Evolutionary conservation across 2,888 invertebrate genomes (phyloP), one percentile per base, ranked within the genome.

Genomic region (Stenodera caucasica): DNA sequence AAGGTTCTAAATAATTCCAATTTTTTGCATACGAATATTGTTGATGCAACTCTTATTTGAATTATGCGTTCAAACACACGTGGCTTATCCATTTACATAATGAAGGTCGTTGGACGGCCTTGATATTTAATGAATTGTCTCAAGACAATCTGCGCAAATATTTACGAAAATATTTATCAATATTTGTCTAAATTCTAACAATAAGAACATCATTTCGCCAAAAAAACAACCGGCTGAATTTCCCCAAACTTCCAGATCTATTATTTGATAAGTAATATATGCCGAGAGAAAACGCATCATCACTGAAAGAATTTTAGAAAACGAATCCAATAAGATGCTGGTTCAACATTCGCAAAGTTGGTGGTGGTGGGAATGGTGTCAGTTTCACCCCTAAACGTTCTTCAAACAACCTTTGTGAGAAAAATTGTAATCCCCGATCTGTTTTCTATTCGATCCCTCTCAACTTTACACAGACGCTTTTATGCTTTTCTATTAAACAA

Each of bases 51-150:
- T 53, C 21, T 26, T 52, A 29, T 53, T 50, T 61, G 53, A 45
- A 53, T 45, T 29, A 7, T 45, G n/a, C n/a, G 49, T 50, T 29
- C 49, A 37, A 54, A 54, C 61, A 58, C 61, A 61, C 61, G 61
- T 61, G 57, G 35, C 30, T 58, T 55, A 52, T 61, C 61, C 61
- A 58, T 61, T 61, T 61, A 18, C 54, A 32, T 40, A 50, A 61
- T 61, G 61, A 55, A 61, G 61, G 61, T 51, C 61, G 45, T 35
- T 29, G 14, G 9, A 29, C n/a, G 23, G 30, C 61, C 58, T 61
- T 55, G 55, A 29, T 45, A 35, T 33, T n/a, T n/a, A n/a, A n/a
- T n/a, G 3, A 26, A 26, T 26, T 26, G 26, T 26, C 5, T 4
- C 5, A 26, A 26, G 5, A 4, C 26, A 26, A 26, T 26, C 26